Percentiles rank a stretch among this genome's conserved stretches.
phyloP scores from a whole-genome alignment of 2,888 invertebrate species.

The Drosophila mulleri region DNA sequence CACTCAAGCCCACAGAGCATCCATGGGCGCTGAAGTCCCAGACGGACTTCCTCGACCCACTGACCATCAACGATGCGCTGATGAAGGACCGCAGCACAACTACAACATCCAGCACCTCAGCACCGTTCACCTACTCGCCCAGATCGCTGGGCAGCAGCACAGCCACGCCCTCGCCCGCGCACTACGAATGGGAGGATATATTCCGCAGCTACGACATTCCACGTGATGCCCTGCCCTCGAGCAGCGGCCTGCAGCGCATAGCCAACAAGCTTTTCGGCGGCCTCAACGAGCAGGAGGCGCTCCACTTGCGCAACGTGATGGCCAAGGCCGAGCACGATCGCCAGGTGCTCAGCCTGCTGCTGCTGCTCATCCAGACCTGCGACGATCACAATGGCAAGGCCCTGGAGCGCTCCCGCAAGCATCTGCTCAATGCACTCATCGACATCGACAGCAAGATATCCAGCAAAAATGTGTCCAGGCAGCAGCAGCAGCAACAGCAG shows the following conservation, averaged over 20 bases:
- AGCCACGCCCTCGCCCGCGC: constrained; percentile 80
- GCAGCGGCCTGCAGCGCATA: constrained; percentile 88
- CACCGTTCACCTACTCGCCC: constrained; percentile 83
- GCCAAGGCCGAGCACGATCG: constrained; percentile 92
- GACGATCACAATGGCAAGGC: constrained; percentile 90
- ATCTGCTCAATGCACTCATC: constrained; percentile 89
- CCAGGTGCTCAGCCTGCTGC: constrained; percentile 90
- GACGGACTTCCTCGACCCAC: constrained; percentile 89
- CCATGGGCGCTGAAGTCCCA: constrained; percentile 86
- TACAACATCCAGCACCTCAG: constrained; percentile 71
- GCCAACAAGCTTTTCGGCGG: constrained; percentile 92
- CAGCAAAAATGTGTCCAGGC: constrained; percentile 39
- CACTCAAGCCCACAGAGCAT: constrained; percentile 81
- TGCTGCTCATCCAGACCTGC: constrained; percentile 92
- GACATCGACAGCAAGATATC: constrained; percentile 86
- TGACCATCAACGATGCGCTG: constrained; percentile 89
- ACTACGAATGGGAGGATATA: constrained; percentile 85
- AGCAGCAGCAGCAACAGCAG: constrained; percentile 46
- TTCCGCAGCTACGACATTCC: constrained; percentile 86
- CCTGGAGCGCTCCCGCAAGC: constrained; percentile 89
- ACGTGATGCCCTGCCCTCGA: constrained; percentile 86
- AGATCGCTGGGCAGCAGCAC: constrained; percentile 32
- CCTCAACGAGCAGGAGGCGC: constrained; percentile 90
- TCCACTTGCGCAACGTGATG: constrained; percentile 92
- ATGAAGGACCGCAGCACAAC: constrained; percentile 83